Conservation (phyloP, 2,888 invertebrate genomes). For the Acanthosepion lycidas region DNA sequence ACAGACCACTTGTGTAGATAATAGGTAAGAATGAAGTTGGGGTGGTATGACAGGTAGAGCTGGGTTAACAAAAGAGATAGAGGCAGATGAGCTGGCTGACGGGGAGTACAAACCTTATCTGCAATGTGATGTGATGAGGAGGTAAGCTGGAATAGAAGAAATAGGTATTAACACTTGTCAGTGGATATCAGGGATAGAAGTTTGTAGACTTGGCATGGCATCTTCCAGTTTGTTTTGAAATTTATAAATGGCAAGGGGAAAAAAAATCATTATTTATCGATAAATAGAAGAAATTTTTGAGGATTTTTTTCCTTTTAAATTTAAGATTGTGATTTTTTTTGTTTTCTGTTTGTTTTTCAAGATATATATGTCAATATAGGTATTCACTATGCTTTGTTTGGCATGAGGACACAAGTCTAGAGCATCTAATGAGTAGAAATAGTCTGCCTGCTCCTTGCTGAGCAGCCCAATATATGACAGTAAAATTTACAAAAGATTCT, state of each 20-base stretch:
- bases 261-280: neutral
- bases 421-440: too few species aligned
- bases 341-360: neutral
- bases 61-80: slow-evolving; percentile 1
- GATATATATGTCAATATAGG: neutral
- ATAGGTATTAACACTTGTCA: slow-evolving; percentile 18
- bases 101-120: neutral
- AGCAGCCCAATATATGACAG: too few species aligned
- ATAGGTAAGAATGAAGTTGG: slow-evolving; percentile 15
- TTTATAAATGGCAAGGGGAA: neutral
- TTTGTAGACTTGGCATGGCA: neutral
- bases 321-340: neutral
- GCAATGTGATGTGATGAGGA: neutral
- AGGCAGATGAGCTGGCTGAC: neutral
- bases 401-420: neutral
- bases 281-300: neutral
- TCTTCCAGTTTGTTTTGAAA: neutral
- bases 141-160: neutral
- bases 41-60: neutral
- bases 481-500: too few species aligned
- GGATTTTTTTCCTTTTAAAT: neutral
- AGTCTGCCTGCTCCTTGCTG: too few species aligned
- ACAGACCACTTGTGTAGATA: neutral
- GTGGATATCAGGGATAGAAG: too few species aligned
- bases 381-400: neutral